phyloP scores from a whole-genome alignment of 1,140 invertebrate species.

The Trinorchestia longiramus region DNA sequence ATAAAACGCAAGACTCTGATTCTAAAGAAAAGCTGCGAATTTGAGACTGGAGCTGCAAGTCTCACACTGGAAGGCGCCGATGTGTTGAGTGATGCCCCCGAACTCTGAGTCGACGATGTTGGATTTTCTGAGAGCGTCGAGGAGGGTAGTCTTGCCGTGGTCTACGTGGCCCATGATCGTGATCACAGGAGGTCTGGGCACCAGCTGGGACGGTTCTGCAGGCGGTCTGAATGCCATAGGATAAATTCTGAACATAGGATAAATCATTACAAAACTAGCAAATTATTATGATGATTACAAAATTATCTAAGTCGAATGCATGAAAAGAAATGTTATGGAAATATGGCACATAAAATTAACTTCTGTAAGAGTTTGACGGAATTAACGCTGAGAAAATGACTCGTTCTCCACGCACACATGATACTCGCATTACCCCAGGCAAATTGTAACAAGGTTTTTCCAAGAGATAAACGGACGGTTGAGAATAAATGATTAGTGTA shows the following conservation, averaged over 20 bases:
- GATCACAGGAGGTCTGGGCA: conserved; percentile 86
- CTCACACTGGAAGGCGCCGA: conserved; percentile 92
- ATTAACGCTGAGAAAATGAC: background rate
- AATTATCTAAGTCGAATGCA: background rate
- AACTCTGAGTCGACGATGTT: conserved; percentile 91
- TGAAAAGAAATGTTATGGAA: background rate
- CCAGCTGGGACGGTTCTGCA: conserved; percentile 76
- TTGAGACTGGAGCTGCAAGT: too few relatives aligned
- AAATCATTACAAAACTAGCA: too few relatives aligned
- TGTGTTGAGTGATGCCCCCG: conserved; percentile 99
- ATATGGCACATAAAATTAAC: background rate
- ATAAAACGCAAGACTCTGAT: too few relatives aligned
- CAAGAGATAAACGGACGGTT: background rate
- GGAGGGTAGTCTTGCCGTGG: conserved; percentile 97
- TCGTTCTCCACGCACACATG: background rate
- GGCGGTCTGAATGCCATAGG: conserved; percentile 72
- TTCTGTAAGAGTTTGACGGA: background rate
- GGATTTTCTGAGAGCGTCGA: conserved; percentile 90
- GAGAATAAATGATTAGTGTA: background rate
- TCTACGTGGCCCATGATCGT: conserved; percentile 99
- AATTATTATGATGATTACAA: too few relatives aligned
- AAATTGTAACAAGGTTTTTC: background rate
- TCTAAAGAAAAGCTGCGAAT: too few relatives aligned
- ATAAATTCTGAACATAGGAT: background rate
- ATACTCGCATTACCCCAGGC: background rate